phyloP scores from a whole-genome alignment of 2,888 invertebrate genomes.

The Molanna angustata region DNA sequence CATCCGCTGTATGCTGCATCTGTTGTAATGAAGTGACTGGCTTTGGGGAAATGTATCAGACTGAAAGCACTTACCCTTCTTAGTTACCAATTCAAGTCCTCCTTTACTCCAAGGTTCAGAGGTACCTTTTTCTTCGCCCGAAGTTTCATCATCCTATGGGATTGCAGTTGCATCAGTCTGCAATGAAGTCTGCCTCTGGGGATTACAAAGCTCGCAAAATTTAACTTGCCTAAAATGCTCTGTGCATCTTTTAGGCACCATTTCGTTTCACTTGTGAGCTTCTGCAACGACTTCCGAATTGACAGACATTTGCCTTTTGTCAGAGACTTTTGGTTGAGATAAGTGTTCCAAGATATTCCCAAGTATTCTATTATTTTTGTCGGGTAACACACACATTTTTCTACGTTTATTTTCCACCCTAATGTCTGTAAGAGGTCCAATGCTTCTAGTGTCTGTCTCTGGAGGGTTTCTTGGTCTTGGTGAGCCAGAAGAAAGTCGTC shows the following conservation, averaged over 20 bases:
- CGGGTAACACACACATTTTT: not conserved
- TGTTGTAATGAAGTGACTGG: not conserved
- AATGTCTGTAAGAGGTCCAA: conserved; percentile 3
- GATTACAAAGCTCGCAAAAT: conserved; percentile 6
- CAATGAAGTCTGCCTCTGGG: conserved; percentile 8
- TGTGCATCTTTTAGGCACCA: conserved; percentile 2
- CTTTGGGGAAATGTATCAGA: not conserved
- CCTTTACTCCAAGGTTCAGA: not conserved
- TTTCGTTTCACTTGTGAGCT: not conserved
- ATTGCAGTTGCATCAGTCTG: not conserved
- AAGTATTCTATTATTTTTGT: not conserved
- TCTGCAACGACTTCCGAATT: not conserved
- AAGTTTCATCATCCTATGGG: not conserved
- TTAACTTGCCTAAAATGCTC: not conserved
- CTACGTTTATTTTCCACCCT: not conserved
- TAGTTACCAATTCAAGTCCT: not conserved
- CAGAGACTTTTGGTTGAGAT: not conserved
- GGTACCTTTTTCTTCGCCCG: not conserved
- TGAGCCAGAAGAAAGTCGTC: conserved; percentile 18
- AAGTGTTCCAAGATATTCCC: conserved; percentile 1
- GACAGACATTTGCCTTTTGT: not conserved
- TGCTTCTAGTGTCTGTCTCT: conserved; percentile 4
- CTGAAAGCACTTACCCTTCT: not conserved
- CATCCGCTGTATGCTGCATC: not conserved
- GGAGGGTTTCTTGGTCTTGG: conserved; percentile 7